Conservation (phyloP, 53 echinoderm and acorn worm genomes). For the Paelopatides confundens region DNA sequence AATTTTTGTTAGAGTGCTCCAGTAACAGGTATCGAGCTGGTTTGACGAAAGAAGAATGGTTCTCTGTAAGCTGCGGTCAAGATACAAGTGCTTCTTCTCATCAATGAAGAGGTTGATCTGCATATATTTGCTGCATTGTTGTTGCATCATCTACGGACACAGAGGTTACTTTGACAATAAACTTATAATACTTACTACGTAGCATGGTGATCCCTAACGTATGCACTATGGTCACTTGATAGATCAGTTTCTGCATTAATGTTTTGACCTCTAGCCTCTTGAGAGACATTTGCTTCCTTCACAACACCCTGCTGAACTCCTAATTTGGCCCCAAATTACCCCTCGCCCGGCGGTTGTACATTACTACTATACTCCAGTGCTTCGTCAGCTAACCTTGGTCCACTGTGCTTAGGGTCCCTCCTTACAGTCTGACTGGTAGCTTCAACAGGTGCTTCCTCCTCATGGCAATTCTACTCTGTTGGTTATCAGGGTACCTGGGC, state of each 20-base stretch:
- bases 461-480: background rate
- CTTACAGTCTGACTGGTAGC: conserved; percentile 20
- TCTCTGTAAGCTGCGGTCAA: too few relatives aligned
- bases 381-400: conserved; percentile 29
- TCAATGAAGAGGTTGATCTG: background rate
- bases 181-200: background rate
- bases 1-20: too few relatives aligned
- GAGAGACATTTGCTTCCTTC: background rate
- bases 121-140: background rate
- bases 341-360: background rate
- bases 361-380: background rate
- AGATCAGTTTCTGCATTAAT: background rate
- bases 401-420: conserved; percentile 47
- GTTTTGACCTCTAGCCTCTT: background rate
- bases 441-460: background rate
- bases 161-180: too few relatives aligned
- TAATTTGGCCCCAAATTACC: background rate
- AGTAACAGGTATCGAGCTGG: too few relatives aligned
- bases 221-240: background rate
- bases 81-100: background rate
- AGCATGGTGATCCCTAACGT: background rate
- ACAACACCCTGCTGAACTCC: conserved; percentile 2
- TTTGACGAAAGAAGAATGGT: too few relatives aligned
- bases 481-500: background rate
- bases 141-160: background rate